These are phyloP conservation scores for Polyploca ridens DNA, from an alignment of 2,888 invertebrate genomes.

Conservation along the genomic window DNA sequence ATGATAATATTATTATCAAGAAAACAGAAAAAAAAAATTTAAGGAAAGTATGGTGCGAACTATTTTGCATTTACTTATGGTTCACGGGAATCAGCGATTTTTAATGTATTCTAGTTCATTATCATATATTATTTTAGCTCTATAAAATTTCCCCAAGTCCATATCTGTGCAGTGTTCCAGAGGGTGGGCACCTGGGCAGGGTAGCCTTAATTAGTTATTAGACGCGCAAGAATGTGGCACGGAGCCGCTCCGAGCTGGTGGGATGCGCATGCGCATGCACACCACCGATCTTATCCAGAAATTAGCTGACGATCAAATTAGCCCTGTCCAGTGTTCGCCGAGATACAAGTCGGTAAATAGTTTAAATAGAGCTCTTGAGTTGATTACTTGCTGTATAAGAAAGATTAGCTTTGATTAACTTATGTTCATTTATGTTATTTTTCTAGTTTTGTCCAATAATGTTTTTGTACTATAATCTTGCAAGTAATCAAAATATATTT, in stretches of 20 bases:
- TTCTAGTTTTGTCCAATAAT: too few relatives aligned
- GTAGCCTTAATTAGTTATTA: constrained; percentile 74
- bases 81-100: too few relatives aligned
- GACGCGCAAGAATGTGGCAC: constrained; percentile 68
- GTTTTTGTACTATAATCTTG: too few relatives aligned
- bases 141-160: constrained; percentile 17
- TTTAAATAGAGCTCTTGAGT: not conserved
- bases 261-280: constrained; percentile 18
- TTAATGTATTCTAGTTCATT: too few relatives aligned
- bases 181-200: constrained; percentile 44
- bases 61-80: too few relatives aligned
- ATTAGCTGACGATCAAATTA: constrained; percentile 59
- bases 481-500: too few relatives aligned
- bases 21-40: too few relatives aligned
- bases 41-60: too few relatives aligned
- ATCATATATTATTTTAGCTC: too few relatives aligned
- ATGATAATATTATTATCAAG: too few relatives aligned
- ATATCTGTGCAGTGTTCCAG: constrained; percentile 30
- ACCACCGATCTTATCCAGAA: constrained; percentile 47
- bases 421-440: too few relatives aligned
- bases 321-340: constrained; percentile 25
- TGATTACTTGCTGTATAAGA: not conserved
- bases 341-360: constrained; percentile 9
- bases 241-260: constrained; percentile 29
- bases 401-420: too few relatives aligned